These are phyloP conservation scores for Aporrectodea caliginosa DNA, from an alignment of 1,140 invertebrate genomes.

Conservation along the genomic window DNA sequence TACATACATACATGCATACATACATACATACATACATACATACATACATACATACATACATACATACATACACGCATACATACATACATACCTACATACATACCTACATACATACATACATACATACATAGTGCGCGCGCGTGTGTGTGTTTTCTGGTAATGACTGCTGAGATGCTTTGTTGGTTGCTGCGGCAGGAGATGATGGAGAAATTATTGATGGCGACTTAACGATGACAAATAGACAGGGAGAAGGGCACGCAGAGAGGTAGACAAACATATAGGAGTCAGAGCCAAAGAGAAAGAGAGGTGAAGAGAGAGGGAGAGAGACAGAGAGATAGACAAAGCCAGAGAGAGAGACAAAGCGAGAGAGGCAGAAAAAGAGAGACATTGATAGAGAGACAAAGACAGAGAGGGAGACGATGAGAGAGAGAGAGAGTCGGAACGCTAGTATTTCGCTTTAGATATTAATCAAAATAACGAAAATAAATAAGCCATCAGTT, in stretches of 20 bases:
- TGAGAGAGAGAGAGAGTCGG: too few species aligned
- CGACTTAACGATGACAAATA: not conserved
- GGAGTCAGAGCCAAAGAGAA: not conserved
- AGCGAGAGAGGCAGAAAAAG: too few species aligned
- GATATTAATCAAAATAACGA: too few species aligned
- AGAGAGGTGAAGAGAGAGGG: not conserved
- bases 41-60: not conserved
- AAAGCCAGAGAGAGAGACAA: not conserved
- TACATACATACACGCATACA: not conserved
- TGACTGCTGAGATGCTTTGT: not conserved
- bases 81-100: too few species aligned
- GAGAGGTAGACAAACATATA: not conserved
- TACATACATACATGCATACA: conserved; percentile 10
- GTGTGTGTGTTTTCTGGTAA: conserved; percentile 10
- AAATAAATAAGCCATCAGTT: too few species aligned
- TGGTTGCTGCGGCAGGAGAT: not conserved
- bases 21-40: conserved; percentile 13
- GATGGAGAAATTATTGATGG: not conserved
- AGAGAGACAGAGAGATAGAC: not conserved
- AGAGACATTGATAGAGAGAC: too few species aligned
- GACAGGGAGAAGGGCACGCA: not conserved
- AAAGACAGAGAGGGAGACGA: too few species aligned
- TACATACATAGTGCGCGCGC: too few species aligned
- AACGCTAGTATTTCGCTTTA: too few species aligned
- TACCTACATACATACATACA: too few species aligned